Base-by-base conservation (phyloP, 2,113 vertebrate genomes). In the Rostratula benghalensis region DNA sequence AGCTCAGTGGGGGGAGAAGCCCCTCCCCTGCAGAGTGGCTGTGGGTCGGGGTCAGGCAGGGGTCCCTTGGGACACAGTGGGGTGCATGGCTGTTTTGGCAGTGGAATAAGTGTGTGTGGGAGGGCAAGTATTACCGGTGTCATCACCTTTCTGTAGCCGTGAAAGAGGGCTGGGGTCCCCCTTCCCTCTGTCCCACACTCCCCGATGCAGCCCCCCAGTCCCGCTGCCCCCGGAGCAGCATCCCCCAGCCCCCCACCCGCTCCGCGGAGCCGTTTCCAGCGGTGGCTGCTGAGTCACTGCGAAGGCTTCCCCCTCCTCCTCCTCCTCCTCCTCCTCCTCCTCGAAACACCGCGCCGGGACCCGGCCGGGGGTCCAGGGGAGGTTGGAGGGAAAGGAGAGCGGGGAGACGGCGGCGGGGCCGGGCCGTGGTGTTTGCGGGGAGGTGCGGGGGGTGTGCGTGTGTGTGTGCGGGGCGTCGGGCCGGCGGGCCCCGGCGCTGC, bases 201-300 rank as follows among this genome's bases (percentile, higher is more conserved):
- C 7, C 63, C 8, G 18, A 0, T 6, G 48, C 60, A 10, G 83
- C n/a, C 54, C 35, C 81, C 41, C 7, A 21, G 0, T n/a, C n/a
- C n/a, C 4, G 7, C 53, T 19, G 63, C 20, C 83, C 30, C 59
- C 43, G 24, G 41, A 41, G 68, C 57, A 11, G 69, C 83, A 25
- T 20, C 2, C 7, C 33, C 18, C 33, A 6, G 33, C 31, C 31
- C 53, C 46, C 64, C 18, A 20, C 35, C 24, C 11, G 39, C 63
- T 14, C 24, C 60, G 37, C 53, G 35, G 78, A 81, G 79, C 69
- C 65, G 37, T 56, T 90, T 33, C 14, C 79, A 53, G 87, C 59
- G 53, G 30, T 46, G 59, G 70, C 10, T 94, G 96, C 94, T 93
- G 95, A 96, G 93, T 95, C 94, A 95, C 93, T 5, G 87, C 87